Evolutionary conservation across 2,888 invertebrate genomes (phyloP), one percentile per base, ranked within the genome.

Genomic region (Diarsia brunnea): DNA sequence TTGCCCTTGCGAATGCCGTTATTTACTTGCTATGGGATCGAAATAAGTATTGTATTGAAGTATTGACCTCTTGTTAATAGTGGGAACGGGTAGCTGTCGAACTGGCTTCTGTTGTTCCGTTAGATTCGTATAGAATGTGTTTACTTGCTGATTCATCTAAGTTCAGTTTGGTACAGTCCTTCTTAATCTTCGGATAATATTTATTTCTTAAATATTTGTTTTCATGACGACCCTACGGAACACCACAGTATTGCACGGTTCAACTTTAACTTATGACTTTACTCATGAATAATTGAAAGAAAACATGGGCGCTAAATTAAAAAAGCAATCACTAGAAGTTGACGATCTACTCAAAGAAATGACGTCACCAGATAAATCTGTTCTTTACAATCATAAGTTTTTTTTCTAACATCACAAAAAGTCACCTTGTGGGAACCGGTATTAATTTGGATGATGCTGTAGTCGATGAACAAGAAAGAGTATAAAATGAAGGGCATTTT

Each of bases 341-440:
- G 71, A 79, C 72, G 69, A 80, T 69, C 74, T 75, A 69, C 49
- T 78, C 45, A 55, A 68, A 73, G 67, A 70, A 61, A 78, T 82
- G 84, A 88, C 76, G 84, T 81, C 81, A 88, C 31, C 69, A 61
- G 58, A 73, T 60, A 71, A 66, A 80, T 76, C 74, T 53, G 78
- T 84, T 89, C 86, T 88, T 84, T 84, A 71, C 60, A 73, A 79
- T 76, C 77, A 72, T 79, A 80, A 53, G 0, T 47, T 84, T 88
- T 69, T 89, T 89, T 89, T 87, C 70, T 81, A 75, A 79, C 73
- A 75, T 45, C 75, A 85, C 83, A 88, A 90, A 87, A 89, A 89
- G 84, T 76, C 78, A 86, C 92, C 92, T 92, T 92, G 91, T 88
- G 81, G 65, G 88, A 93, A 93, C 94, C 90, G 91, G 93, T 93